These are phyloP conservation scores for Acanthosepion lycidas DNA, from an alignment of 2,888 invertebrate species.

Conservation along the genomic window DNA sequence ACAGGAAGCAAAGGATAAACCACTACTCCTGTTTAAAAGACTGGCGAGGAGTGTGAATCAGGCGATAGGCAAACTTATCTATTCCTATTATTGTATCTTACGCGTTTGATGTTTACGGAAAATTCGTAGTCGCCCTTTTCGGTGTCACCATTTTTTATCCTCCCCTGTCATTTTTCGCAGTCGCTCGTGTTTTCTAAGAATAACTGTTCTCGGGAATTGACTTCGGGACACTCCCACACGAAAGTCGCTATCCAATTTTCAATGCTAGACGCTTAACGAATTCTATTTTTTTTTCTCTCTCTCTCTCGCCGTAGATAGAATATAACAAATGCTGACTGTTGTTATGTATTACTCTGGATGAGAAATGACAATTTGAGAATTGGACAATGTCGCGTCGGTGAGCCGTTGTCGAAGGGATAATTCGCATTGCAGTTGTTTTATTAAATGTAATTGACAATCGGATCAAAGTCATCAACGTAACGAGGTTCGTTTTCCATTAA, in stretches of 20 bases:
- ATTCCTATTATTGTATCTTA: too few relatives aligned
- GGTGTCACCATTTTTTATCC: too few relatives aligned
- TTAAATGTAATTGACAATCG: not conserved
- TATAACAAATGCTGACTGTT: not conserved
- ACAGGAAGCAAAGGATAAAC: too few relatives aligned
- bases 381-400: not conserved
- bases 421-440: not conserved
- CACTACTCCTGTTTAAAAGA: too few relatives aligned
- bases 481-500: constrained; percentile 1
- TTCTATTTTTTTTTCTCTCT: not conserved
- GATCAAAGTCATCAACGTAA: not conserved
- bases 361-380: not conserved
- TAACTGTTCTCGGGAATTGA: too few relatives aligned
- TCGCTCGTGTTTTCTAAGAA: too few relatives aligned
- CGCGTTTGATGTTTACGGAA: too few relatives aligned
- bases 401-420: not conserved
- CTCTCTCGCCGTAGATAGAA: not conserved
- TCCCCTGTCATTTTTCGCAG: too few relatives aligned
- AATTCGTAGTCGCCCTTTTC: too few relatives aligned
- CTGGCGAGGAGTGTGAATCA: too few relatives aligned
- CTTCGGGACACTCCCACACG: too few relatives aligned
- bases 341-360: not conserved
- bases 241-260: not conserved
- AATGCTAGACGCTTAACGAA: not conserved
- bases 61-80: too few relatives aligned